phyloP scores from a whole-genome alignment of 1,140 invertebrate species.

The Papilio xuthus region DNA sequence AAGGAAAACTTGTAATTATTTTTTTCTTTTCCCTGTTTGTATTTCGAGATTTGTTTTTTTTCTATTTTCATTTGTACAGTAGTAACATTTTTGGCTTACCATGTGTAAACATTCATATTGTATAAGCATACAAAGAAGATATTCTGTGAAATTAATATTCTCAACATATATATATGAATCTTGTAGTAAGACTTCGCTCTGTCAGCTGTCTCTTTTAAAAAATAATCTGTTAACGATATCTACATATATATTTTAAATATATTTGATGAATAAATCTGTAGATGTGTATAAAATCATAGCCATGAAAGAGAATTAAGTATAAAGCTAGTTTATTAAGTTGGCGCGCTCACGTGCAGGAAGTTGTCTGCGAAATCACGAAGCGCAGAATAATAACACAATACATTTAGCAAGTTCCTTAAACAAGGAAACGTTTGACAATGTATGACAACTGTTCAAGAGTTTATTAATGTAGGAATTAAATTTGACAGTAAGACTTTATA shows the following conservation, averaged over 20 bases:
- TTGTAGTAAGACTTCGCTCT: neutral
- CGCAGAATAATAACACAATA: slow-evolving; percentile 8
- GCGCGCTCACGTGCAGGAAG: neutral
- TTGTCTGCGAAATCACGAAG: neutral
- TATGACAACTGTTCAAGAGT: neutral
- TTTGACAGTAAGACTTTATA: neutral
- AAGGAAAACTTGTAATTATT: neutral
- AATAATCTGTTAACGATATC: neutral
- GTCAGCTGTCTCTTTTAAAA: neutral
- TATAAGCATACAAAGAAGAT: neutral
- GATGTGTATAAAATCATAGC: neutral
- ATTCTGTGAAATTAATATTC: neutral
- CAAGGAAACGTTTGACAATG: neutral
- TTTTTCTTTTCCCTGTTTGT: neutral
- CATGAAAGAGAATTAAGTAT: neutral
- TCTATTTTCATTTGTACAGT: neutral
- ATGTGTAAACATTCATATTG: neutral
- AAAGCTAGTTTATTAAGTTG: slow-evolving; percentile 1
- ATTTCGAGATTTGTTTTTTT: neutral
- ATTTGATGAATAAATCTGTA: neutral
- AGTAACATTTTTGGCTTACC: neutral
- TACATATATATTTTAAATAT: neutral
- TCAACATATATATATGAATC: neutral
- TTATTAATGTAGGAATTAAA: slow-evolving; percentile 9
- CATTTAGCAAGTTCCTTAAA: neutral